Percentiles rank a stretch among this genome's conserved stretches.
Evolutionary conservation across 2,888 invertebrate species (phyloP).

Genomic region (Rhorus exstirpatorius): DNA sequence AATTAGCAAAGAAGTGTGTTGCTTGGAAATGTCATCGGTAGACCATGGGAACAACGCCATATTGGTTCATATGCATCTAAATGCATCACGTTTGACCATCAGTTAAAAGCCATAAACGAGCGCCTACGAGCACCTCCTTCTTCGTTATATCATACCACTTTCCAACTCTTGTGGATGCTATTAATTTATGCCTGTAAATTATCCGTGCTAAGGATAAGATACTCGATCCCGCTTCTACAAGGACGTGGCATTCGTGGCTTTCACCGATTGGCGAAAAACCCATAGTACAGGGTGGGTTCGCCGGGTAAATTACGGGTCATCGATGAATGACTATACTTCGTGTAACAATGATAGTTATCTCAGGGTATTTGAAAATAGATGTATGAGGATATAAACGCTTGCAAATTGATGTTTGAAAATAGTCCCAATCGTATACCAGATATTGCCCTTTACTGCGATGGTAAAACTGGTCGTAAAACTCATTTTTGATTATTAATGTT

Average conservation of each 20-base stretch:
- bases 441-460: background rate
- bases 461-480: background rate
- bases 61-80: conserved; percentile 75
- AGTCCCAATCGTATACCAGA: background rate
- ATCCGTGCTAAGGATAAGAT: conserved; percentile 22
- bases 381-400: background rate
- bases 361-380: background rate
- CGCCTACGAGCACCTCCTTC: conserved; percentile 55
- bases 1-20: conserved; percentile 72
- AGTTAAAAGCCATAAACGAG: conserved; percentile 37
- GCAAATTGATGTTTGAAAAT: background rate
- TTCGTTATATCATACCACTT: conserved; percentile 40
- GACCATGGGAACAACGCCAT: conserved; percentile 71
- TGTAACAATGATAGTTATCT: background rate
- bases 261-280: conserved; percentile 41
- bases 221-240: conserved; percentile 34
- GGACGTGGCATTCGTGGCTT: conserved; percentile 49
- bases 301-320: background rate
- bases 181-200: conserved; percentile 59
- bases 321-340: background rate
- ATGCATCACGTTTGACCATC: conserved; percentile 61
- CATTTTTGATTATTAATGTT: too few species aligned
- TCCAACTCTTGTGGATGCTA: conserved; percentile 28
- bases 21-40: conserved; percentile 77
- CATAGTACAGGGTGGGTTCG: background rate